Conservation (phyloP, 1,140 invertebrate genomes). For the Aphaenogaster floridana region DNA sequence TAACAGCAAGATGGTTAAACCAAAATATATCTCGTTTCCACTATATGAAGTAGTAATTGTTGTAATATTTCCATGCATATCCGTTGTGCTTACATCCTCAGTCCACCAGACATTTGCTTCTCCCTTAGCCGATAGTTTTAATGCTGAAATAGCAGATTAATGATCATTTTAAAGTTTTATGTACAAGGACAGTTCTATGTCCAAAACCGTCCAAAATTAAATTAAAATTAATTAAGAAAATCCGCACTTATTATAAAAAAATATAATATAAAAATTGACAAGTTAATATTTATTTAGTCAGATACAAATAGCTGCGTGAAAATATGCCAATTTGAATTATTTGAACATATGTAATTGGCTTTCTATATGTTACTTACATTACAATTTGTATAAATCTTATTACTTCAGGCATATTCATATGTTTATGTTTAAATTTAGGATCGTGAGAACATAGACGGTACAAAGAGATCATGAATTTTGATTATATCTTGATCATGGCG, state of each 20-base stretch:
- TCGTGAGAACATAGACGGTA: neutral
- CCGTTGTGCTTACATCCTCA: neutral
- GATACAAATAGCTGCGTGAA: neutral
- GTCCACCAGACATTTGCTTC: slow-evolving; percentile 55
- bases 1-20: neutral
- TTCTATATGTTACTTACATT: neutral
- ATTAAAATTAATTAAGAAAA: neutral
- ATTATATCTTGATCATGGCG: too few relatives aligned
- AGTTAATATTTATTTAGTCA: too few relatives aligned
- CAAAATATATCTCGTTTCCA: slow-evolving; percentile 54
- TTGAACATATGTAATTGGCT: neutral
- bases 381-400: neutral
- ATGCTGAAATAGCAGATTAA: neutral
- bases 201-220: neutral
- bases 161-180: neutral
- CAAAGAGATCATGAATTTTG: too few relatives aligned
- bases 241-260: neutral
- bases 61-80: neutral
- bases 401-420: neutral
- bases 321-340: neutral
- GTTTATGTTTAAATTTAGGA: neutral
- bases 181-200: neutral
- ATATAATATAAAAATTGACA: neutral
- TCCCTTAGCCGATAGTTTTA: neutral
- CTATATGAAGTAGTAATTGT: neutral